These are phyloP conservation scores for Hemaris fuciformis DNA, from an alignment of 2,888 invertebrate species.

Conservation along the genomic window DNA sequence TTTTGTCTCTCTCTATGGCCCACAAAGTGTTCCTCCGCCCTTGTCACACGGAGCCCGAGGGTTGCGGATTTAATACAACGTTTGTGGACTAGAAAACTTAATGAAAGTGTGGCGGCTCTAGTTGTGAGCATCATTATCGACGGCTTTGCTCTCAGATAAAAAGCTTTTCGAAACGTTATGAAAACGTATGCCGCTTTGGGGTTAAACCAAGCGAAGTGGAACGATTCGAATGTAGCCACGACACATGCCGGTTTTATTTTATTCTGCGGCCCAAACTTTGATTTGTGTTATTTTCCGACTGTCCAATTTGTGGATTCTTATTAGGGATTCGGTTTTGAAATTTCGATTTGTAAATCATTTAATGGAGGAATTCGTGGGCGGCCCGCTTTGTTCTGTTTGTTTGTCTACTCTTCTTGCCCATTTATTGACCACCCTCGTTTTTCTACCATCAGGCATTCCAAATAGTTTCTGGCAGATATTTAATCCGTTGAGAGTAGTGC, in stretches of 20 bases:
- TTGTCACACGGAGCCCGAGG: constrained; percentile 43
- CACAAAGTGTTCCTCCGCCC: constrained; percentile 35
- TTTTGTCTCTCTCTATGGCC: constrained; percentile 42
- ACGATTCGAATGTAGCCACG: constrained; percentile 38
- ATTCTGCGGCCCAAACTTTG: constrained; percentile 26
- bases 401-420: neutral
- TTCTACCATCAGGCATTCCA: too few species aligned
- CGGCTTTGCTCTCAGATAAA: constrained; percentile 67
- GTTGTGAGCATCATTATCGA: constrained; percentile 69
- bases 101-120: constrained; percentile 68
- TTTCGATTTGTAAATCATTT: neutral
- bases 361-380: neutral
- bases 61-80: constrained; percentile 57
- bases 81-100: constrained; percentile 65
- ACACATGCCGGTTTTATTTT: constrained; percentile 35
- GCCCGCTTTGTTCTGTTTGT: neutral
- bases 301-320: neutral
- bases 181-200: constrained; percentile 68
- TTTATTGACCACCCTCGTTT: too few species aligned
- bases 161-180: constrained; percentile 57
- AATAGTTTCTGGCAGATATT: too few species aligned
- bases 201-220: constrained; percentile 51
- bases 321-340: neutral
- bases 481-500: too few species aligned
- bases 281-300: constrained; percentile 17